Conservation (phyloP, 2,888 invertebrate genomes). For the Pseudococcus longispinus region DNA sequence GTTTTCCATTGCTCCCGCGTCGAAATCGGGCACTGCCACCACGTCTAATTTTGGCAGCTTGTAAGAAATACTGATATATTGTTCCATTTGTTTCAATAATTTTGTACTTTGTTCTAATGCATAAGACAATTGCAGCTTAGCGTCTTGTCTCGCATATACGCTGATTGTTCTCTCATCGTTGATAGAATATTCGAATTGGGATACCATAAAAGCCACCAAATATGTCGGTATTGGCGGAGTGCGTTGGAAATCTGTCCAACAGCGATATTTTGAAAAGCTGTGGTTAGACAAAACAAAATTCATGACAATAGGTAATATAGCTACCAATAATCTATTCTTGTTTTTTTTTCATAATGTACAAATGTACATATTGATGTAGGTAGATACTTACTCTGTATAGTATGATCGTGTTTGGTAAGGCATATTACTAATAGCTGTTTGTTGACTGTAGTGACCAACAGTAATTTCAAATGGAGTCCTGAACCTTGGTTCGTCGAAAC, state of each 20-base stretch:
- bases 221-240: slow-evolving; percentile 65
- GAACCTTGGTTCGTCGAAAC: too few relatives aligned
- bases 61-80: slow-evolving; percentile 69
- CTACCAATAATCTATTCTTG: too few relatives aligned
- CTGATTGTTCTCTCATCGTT: slow-evolving; percentile 43
- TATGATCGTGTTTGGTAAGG: too few relatives aligned
- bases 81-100: slow-evolving; percentile 67
- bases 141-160: slow-evolving; percentile 58
- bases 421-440: too few relatives aligned
- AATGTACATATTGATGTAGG: too few relatives aligned
- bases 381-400: too few relatives aligned
- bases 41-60: slow-evolving; percentile 73
- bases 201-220: slow-evolving; percentile 82
- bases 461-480: too few relatives aligned
- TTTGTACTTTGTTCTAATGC: slow-evolving; percentile 68
- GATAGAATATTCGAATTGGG: slow-evolving; percentile 71
- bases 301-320: too few relatives aligned
- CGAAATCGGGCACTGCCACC: slow-evolving; percentile 79
- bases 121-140: slow-evolving; percentile 63
- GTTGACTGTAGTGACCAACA: too few relatives aligned
- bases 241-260: not conserved
- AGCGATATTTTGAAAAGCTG: not conserved
- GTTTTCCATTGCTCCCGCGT: slow-evolving; percentile 79
- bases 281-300: too few relatives aligned
- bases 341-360: too few relatives aligned